phyloP scores from a whole-genome alignment of 1,140 invertebrate genomes.

The Vollenhovia emeryi region DNA sequence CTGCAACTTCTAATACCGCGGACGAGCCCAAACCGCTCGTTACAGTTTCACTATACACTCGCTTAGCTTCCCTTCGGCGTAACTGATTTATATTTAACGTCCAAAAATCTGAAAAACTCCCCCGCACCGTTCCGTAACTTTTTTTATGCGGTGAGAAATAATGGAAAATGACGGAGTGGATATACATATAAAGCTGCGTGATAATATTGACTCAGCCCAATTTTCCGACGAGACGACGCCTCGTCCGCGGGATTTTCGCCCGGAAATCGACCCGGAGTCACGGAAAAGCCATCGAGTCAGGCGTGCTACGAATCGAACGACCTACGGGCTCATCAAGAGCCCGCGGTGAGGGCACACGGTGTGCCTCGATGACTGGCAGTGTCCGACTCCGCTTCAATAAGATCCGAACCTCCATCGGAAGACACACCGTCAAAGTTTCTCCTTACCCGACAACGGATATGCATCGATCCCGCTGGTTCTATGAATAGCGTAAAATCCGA shows the following conservation, averaged over 20 bases:
- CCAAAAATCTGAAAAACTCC: neutral
- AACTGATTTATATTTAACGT: neutral
- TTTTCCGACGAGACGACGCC: neutral
- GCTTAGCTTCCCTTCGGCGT: neutral
- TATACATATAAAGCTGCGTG: neutral
- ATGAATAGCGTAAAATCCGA: conserved; percentile 43
- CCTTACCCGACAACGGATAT: conserved; percentile 11
- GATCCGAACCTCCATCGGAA: conserved; percentile 4
- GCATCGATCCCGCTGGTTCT: conserved; percentile 29
- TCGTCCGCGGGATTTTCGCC: neutral
- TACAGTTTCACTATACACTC: neutral
- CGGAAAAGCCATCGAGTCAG: conserved; percentile 28
- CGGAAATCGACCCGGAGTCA: conserved; percentile 17
- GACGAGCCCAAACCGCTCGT: neutral
- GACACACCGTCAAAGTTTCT: conserved; percentile 6
- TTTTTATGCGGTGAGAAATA: neutral
- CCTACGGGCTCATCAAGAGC: conserved; percentile 33
- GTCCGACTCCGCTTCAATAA: conserved; percentile 39
- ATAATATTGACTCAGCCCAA: conserved; percentile 19
- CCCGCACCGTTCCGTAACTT: neutral
- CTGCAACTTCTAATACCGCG: neutral
- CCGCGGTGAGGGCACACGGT: neutral
- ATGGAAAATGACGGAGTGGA: neutral
- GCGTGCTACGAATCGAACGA: conserved; percentile 31
- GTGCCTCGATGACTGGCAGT: conserved; percentile 1